Percentiles rank a stretch among this genome's conserved stretches.
These are phyloP conservation scores for Sylvilagus bachmani DNA, from an alignment of 2,113 vertebrate species.

Conservation along the genomic window DNA sequence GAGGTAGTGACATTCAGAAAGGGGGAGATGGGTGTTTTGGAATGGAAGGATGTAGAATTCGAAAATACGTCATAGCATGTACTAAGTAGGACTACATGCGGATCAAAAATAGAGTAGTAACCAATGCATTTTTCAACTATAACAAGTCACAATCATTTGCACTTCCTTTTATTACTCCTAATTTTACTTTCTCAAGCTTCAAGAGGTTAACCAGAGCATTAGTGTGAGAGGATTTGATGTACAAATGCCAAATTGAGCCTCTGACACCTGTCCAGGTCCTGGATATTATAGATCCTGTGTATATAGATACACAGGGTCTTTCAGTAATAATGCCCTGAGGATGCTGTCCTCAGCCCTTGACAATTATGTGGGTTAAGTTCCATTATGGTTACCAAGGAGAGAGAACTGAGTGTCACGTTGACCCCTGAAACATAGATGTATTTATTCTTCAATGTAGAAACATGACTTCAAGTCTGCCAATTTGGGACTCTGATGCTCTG, in stretches of 20 bases:
- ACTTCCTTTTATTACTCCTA: neutral
- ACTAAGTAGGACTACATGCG: neutral
- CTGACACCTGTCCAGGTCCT: too few species aligned
- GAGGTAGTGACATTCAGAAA: neutral
- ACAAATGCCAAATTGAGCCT: neutral
- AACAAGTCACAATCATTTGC: neutral
- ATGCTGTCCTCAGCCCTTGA: neutral
- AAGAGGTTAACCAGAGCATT: neutral
- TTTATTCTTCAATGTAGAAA: neutral
- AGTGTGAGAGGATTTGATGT: neutral
- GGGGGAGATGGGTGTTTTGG: neutral
- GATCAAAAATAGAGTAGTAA: neutral
- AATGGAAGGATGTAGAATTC: neutral
- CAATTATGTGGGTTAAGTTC: fast-evolving
- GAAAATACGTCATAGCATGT: neutral
- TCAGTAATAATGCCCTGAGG: neutral
- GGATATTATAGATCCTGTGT: too few species aligned
- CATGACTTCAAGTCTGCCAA: neutral
- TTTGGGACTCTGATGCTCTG: neutral
- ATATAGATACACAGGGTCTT: neutral
- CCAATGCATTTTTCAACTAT: neutral
- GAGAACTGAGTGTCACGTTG: neutral
- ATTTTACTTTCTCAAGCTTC: neutral
- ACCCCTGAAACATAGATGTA: neutral
- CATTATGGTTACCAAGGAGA: neutral